These are phyloP conservation scores for Xestobium rufovillosum DNA, from an alignment of 2,888 invertebrate genomes.

Conservation along the genomic window DNA sequence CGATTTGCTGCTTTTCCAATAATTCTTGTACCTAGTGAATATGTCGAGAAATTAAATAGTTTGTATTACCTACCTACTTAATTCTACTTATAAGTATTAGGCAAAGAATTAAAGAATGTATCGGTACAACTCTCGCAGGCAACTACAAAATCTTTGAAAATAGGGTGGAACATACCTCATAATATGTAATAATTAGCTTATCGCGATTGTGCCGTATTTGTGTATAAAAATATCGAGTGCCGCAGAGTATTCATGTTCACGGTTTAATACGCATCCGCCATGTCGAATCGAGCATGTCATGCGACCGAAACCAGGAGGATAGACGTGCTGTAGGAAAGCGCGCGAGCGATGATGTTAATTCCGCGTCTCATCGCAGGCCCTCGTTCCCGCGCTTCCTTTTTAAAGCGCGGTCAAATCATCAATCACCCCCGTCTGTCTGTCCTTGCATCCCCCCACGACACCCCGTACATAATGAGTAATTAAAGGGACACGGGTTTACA, in stretches of 20 bases:
- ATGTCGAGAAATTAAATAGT: no score
- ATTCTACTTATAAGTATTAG: no score
- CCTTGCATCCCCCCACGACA: constrained; percentile 17
- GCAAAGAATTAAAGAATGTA: no score
- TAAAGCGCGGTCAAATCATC: constrained; percentile 32
- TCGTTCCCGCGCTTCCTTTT: constrained; percentile 26
- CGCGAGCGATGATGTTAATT: constrained; percentile 31
- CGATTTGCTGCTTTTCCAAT: no score
- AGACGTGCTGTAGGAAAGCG: no score
- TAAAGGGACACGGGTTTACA: constrained; percentile 29
- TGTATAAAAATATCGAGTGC: constrained; percentile 27
- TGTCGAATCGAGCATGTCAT: constrained; percentile 37
- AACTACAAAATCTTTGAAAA: no score
- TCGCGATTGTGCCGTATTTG: no score
- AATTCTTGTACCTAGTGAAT: no score
- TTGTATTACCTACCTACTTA: no score
- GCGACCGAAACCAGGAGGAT: constrained; percentile 32
- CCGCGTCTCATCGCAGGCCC: constrained; percentile 29
- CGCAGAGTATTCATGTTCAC: constrained; percentile 31
- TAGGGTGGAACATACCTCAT: no score
- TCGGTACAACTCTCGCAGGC: no score
- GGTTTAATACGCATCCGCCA: constrained; percentile 37
- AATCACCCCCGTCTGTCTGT: constrained; percentile 25
- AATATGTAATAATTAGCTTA: no score
- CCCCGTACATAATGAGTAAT: constrained; percentile 27